Base-by-base conservation (phyloP, 2,113 vertebrate species). In the Centropristis striata region DNA sequence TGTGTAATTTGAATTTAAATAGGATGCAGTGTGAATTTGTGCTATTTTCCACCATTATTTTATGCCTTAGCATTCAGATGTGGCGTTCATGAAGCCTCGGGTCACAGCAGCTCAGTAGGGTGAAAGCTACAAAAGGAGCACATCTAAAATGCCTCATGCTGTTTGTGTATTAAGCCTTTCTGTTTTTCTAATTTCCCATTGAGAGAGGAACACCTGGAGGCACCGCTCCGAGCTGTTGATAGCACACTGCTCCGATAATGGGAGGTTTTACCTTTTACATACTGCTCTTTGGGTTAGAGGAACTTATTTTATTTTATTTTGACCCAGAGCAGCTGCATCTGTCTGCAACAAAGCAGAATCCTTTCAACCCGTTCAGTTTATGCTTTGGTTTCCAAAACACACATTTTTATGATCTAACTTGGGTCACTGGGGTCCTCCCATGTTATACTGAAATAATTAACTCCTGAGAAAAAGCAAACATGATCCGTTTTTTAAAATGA, bases 141-240 rank as follows among this genome's bases (percentile, higher is more conserved):
- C 57, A 15, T n/a, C 66, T 54, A 28, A 71, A 71, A 82, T 20
- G 60, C 65, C 51, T 72, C 69, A 20, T 18, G 51, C 64, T 75
- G 81, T 20, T 37, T 67, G 66, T 54, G 61, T 36, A 71, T 68
- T 69, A 70, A 70, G 49, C 44, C 71, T 68, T 79, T 78, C 69
- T 71, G 21, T 32, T 46, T 7, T 51, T 21, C 18, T 49, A 54
- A 68, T 75, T 67, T 32, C 42, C 44, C 27, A 50, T 53, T 67
- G 47, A 76, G 59, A 53, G 58, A 39, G 18, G 36, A 65, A 74
- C 75, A 69, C 67, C 72, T 78, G n/a, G 51, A 76, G 70, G 63
- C 25, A 21, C 15, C 13, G 75, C 68, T 65, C 77, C 67, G 54
- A 80, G 76, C 72, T 70, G 66, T 27, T 73, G 63, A 61, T 53